Percentiles rank a stretch among this genome's conserved stretches.
Conservation (phyloP, 1,140 invertebrate species). For the Antheraea mylitta region DNA sequence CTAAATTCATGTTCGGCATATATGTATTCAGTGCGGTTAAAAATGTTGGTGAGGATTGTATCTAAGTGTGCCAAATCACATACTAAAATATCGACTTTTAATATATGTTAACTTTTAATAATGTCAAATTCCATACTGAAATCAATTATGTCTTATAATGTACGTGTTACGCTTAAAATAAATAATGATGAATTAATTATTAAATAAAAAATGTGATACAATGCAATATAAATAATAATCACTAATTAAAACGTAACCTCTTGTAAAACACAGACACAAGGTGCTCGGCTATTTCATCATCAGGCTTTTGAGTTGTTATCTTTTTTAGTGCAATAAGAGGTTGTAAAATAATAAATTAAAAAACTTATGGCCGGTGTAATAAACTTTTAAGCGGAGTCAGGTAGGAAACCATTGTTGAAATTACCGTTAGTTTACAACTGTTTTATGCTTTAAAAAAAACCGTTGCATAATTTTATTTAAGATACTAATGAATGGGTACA, state of each 20-base stretch:
- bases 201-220: no score
- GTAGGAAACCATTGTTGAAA: slow-evolving; percentile 52
- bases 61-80: no score
- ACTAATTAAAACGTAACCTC: neutral
- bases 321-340: neutral
- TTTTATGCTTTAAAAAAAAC: slow-evolving; percentile 49
- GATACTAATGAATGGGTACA: slow-evolving; percentile 36
- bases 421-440: slow-evolving; percentile 44
- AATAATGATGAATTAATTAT: no score
- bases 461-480: slow-evolving; percentile 49
- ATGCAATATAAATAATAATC: neutral
- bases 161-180: no score
- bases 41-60: no score
- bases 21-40: no score
- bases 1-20: no score
- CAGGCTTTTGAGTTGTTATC: neutral
- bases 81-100: no score
- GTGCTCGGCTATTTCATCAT: neutral
- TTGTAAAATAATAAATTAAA: slow-evolving; percentile 5
- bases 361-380: slow-evolving; percentile 11
- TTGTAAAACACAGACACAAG: neutral
- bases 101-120: no score
- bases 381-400: slow-evolving; percentile 39
- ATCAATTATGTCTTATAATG: no score
- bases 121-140: no score